Evolutionary conservation across 2,113 vertebrate species (phyloP), one percentile per base, ranked within the genome.

Genomic region (Chloropsis hardwickii): DNA sequence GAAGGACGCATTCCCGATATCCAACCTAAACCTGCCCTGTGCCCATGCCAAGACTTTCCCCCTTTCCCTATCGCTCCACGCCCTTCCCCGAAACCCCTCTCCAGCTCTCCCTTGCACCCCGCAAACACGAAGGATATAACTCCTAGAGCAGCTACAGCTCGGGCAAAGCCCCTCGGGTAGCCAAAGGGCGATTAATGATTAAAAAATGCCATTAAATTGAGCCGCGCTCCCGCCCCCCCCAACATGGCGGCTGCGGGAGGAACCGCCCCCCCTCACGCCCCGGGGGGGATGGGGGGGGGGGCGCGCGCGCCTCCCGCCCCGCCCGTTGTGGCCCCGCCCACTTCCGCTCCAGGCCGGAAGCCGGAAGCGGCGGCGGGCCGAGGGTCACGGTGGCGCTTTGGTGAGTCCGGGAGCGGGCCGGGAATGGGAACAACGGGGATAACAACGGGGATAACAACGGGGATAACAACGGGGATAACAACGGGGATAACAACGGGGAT

Each of bases 251-350:
- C 61, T 5, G 22, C 3, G 69, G 51, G 28, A 1, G 22, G 37
- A 73, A 51, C 77, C 86, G 11, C 10, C 3, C 22, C 54, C 60
- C 62, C 37, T 51, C 62, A 51, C 45, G 45, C 3, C 5, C 4
- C 4, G 5, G 1, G 7, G 42, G 81, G 44, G 21, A 12, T 40
- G n/a, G n/a, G n/a, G n/a, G n/a, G n/a, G n/a, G n/a, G 11, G 24
- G 6, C 3, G 0, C 0, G 4, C 7, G 5, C 10, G 0, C 31
- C 57, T 14, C 39, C 44, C 37, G 9, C 44, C 4, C 5, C 23
- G 0, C 12, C 14, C 1, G 10, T 1, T 0, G 0, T 73, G 37
- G 33, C 1, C 4, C 1, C 19, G 39, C n/a, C n/a, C 33, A 25
- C 16, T 81, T 89, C 86, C 86, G 28, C 19, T 14, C 2, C 3